These are phyloP conservation scores for Ashinkailepas kermadecensis DNA, from an alignment of 2,888 invertebrate genomes.

Conservation along the genomic window DNA sequence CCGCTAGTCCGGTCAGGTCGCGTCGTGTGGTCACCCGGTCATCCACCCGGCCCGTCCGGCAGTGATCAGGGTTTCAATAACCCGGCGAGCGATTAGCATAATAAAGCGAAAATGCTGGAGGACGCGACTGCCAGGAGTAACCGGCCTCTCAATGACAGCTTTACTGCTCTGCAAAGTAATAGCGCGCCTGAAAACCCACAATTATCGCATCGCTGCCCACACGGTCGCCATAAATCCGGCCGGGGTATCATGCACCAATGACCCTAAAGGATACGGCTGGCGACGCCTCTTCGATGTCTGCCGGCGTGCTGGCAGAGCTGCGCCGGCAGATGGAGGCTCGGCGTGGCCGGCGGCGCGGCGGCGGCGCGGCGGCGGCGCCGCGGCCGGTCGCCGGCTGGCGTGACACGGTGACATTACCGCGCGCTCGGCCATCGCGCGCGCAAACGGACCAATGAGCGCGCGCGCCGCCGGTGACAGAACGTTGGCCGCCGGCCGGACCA, in stretches of 20 bases:
- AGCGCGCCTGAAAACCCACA: conserved; percentile 10
- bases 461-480: neutral
- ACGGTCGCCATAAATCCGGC: neutral
- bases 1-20: conserved; percentile 1
- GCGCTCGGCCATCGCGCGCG: neutral
- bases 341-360: neutral
- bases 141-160: neutral
- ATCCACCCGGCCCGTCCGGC: neutral
- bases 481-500: neutral
- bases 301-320: neutral
- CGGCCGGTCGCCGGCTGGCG: neutral
- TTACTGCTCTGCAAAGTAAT: conserved; percentile 22
- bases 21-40: neutral
- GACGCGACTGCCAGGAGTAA: neutral
- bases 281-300: conserved; percentile 8
- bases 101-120: conserved; percentile 1
- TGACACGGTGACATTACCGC: neutral
- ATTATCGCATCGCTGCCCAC: conserved; percentile 18
- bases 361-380: neutral
- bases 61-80: neutral
- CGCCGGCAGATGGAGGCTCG: neutral
- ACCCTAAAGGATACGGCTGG: neutral
- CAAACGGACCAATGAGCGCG: neutral
- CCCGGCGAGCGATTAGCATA: conserved; percentile 2
- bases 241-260: conserved; percentile 11